Base-by-base conservation (phyloP, 2,888 invertebrate species). In the Chaetogeoica ovagalla region DNA sequence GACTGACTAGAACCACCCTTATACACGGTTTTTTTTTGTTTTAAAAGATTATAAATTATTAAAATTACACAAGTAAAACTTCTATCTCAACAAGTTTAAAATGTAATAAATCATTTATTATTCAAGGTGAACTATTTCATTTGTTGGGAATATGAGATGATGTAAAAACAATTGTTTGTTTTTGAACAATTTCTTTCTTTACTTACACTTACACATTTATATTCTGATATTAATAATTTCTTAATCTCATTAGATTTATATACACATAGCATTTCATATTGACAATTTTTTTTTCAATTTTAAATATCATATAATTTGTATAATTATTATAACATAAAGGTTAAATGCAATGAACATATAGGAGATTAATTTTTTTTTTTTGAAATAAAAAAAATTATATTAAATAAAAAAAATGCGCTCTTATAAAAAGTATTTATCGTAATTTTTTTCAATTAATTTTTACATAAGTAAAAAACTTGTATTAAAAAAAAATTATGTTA, bases 221-320 rank as follows among this genome's bases (percentile, higher is more conserved):
- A 79, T 79, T 79, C 79, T 79, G 79, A 79, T 79, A 79, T 79
- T 79, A 70, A 79, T 79, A 69, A 79, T 79, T 79, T 70, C 70
- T 79, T 79, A 77, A 59, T 79, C 70, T 79, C 55, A 71, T 71
- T 79, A 79, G 62, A 71, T 79, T 79, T 79, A 79, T 79, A 55
- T 79, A 79, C 70, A 79, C 8, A 23, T 79, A 48, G 48, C 11
- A 79, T 63, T 79, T 79, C 39, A 39, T 70, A 63, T 71, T 71
- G 60, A 70, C 60, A 79, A 66, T 65, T 62, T 59, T 55, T 23
- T 63, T 59, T 52, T 37, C 11, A 63, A 62, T 69, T 71, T 79
- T 79, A 55, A 79, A 71, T 79, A 79, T 79, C 63, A 79, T 62
- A 77, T 79, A 79, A 63, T 71, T 70, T 63, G 79, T 79, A 71